These are phyloP conservation scores for Henricia sp. DNA, from an alignment of 53 echinoderm and acorn worm species.

Conservation along the genomic window DNA sequence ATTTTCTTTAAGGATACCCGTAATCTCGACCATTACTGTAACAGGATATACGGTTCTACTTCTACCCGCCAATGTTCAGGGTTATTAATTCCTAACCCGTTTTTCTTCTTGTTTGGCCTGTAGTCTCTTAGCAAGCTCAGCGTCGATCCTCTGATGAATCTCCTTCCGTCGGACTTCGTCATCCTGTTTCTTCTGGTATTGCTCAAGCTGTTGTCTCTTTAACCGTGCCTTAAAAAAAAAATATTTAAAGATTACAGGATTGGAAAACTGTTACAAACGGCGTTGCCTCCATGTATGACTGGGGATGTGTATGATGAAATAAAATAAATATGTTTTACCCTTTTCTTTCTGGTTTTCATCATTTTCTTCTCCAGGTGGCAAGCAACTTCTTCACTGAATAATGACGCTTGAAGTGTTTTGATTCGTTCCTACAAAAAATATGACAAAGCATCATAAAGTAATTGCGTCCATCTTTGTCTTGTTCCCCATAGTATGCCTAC, in stretches of 20 bases:
- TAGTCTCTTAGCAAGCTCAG: slow-evolving; percentile 59
- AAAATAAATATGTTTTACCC: slow-evolving; percentile 21
- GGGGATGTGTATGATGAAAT: not conserved
- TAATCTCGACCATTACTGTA: too few species aligned
- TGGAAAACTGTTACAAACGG: too few species aligned
- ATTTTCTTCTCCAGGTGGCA: slow-evolving; percentile 19
- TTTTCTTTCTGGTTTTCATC: slow-evolving; percentile 28
- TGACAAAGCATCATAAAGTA: too few species aligned
- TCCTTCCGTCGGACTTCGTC: slow-evolving; percentile 41
- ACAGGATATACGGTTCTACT: too few species aligned
- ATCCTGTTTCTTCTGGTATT: slow-evolving; percentile 36
- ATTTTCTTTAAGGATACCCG: too few species aligned
- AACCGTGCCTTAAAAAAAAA: slow-evolving; percentile 16
- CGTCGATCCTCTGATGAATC: slow-evolving; percentile 65
- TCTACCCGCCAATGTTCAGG: too few species aligned
- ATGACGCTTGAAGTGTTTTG: not conserved
- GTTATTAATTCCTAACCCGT: slow-evolving; percentile 62
- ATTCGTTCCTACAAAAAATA: slow-evolving; percentile 41
- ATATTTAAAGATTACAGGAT: not conserved
- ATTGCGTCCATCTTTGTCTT: too few species aligned
- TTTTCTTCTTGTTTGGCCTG: slow-evolving; percentile 71
- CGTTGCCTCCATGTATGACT: too few species aligned
- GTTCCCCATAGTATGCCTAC: too few species aligned
- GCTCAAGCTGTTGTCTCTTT: slow-evolving; percentile 25
- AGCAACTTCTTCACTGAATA: slow-evolving; percentile 13